phyloP scores from a whole-genome alignment of 2,888 invertebrate genomes.

The Bellardia pandia region DNA sequence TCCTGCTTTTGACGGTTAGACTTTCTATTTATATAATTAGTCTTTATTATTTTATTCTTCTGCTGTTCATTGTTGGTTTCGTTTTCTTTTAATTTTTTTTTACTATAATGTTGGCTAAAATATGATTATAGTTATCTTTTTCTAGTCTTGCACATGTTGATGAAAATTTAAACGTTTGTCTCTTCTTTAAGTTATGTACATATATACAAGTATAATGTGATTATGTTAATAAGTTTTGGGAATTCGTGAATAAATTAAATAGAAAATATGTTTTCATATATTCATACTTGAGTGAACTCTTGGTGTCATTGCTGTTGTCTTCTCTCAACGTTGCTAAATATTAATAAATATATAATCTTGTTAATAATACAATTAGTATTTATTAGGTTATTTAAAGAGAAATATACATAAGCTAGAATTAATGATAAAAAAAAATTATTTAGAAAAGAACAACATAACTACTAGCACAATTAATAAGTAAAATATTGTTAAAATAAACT shows the following conservation, averaged over 20 bases:
- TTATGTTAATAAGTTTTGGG: conserved; percentile 52
- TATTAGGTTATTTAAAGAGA: neutral
- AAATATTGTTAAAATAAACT: too few species aligned
- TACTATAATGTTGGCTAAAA: neutral
- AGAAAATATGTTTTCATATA: neutral
- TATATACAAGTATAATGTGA: conserved; percentile 21
- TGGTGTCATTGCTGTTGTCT: conserved; percentile 17
- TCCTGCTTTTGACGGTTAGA: neutral
- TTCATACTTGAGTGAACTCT: neutral
- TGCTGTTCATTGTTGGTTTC: neutral
- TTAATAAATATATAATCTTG: conserved; percentile 16
- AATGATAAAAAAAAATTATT: too few species aligned
- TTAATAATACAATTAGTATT: conserved; percentile 20
- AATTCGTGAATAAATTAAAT: conserved; percentile 44
- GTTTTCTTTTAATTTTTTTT: neutral
- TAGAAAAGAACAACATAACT: too few species aligned
- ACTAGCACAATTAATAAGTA: too few species aligned
- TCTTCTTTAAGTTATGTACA: neutral
- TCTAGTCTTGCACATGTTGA: neutral
- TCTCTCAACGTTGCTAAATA: neutral
- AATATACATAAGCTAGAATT: too few species aligned
- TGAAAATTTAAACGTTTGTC: conserved; percentile 12
- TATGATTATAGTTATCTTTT: neutral
- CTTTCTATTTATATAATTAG: conserved; percentile 30
- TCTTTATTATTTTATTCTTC: conserved; percentile 2